Conservation (phyloP, 2,113 vertebrate species). For the Bolborhynchus lineola region DNA sequence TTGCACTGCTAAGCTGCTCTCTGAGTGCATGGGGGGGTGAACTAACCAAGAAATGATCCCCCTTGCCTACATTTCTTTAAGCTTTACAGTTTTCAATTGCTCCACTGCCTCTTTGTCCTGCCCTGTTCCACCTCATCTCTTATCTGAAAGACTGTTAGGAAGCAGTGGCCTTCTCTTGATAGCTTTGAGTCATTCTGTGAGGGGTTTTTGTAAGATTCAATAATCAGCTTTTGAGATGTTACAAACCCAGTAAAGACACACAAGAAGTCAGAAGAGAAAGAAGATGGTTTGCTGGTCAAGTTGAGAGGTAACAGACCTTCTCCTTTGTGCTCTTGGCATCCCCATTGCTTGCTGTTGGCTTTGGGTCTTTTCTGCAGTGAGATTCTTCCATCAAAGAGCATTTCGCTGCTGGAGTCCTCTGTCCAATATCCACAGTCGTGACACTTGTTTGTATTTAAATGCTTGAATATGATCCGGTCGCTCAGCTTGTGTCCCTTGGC, state of each 20-base stretch:
- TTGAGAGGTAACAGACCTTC: not conserved
- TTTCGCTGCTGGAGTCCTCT: not conserved
- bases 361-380: not conserved
- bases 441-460: not conserved
- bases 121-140: not conserved
- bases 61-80: not conserved
- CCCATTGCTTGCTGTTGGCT: accelerated
- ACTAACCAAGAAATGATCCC: not conserved
- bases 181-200: not conserved
- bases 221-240: no score
- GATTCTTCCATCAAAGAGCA: not conserved
- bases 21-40: accelerated
- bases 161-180: not conserved
- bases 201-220: not conserved
- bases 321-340: not conserved
- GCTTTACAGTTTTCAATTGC: not conserved
- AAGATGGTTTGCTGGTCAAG: not conserved
- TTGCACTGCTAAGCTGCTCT: constrained; percentile 16
- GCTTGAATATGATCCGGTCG: not conserved
- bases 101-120: not conserved
- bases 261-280: not conserved
- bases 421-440: not conserved
- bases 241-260: not conserved
- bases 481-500: not conserved
- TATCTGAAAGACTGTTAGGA: not conserved